phyloP scores from a whole-genome alignment of 2,113 vertebrate species.

The Chaetodon auriga region DNA sequence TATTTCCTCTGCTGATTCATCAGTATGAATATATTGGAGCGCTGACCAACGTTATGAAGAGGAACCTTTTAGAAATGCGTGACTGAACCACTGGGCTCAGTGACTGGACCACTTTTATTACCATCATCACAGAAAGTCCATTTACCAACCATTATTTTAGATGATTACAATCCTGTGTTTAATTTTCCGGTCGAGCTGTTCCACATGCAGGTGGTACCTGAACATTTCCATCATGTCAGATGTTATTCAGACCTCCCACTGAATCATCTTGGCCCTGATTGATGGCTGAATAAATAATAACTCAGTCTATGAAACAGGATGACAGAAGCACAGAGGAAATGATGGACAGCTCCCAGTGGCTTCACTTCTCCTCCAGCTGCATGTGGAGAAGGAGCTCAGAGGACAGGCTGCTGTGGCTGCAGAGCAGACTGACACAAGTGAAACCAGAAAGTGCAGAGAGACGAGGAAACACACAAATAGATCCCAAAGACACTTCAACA shows the following conservation, averaged over 20 bases:
- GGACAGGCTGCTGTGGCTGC: slow-evolving; percentile 3
- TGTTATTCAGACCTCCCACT: slow-evolving; percentile 6
- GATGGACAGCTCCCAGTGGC: slow-evolving; percentile 21
- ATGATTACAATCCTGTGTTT: neutral
- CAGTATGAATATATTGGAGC: neutral
- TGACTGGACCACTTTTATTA: neutral
- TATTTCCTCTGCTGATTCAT: slow-evolving; percentile 5
- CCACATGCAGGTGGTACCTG: neutral
- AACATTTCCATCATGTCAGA: slow-evolving; percentile 5
- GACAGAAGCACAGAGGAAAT: slow-evolving; percentile 6
- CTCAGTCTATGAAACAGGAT: neutral
- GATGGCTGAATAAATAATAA: slow-evolving; percentile 13
- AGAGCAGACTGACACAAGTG: neutral
- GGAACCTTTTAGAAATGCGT: neutral
- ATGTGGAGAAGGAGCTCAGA: slow-evolving; percentile 3
- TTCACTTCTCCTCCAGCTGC: slow-evolving; percentile 22
- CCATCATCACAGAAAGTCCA: neutral
- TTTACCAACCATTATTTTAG: neutral
- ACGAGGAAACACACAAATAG: neutral
- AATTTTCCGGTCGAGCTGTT: slow-evolving; percentile 20
- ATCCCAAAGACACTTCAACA: neutral
- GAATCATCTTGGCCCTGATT: slow-evolving; percentile 2
- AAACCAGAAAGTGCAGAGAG: slow-evolving; percentile 13
- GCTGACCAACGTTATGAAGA: neutral
- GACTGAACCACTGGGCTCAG: neutral